Conservation (phyloP, 2,888 invertebrate genomes). For the Ctena decussata region DNA sequence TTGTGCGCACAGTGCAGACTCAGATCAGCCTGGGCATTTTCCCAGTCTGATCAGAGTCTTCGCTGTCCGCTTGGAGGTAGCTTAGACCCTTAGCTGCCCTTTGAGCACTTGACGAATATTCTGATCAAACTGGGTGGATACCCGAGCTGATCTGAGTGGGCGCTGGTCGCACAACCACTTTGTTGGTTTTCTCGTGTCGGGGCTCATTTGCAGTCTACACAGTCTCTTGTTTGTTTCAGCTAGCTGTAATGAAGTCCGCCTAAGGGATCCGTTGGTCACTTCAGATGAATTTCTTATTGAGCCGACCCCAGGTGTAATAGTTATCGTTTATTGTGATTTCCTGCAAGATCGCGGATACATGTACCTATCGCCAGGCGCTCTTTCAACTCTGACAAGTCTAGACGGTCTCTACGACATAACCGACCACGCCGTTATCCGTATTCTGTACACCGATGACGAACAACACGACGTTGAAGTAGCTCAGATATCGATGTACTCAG, state of each 20-base stretch:
- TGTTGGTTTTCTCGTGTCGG: no score
- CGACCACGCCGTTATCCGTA: background rate
- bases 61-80: no score
- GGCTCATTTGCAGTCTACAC: no score
- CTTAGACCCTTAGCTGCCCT: no score
- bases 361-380: background rate
- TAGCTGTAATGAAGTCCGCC: background rate
- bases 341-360: background rate
- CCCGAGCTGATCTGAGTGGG: no score
- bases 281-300: background rate
- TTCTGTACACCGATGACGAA: background rate
- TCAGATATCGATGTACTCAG: background rate
- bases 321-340: background rate
- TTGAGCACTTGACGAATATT: no score
- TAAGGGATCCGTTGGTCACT: background rate
- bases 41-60: no score
- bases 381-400: background rate
- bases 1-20: no score
- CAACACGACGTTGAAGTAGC: background rate
- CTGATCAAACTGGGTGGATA: no score
- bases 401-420: background rate
- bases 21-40: no score
- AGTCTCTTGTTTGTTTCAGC: no score
- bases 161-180: no score
- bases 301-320: background rate